Percentiles rank a stretch among this genome's conserved stretches.
These are phyloP conservation scores for Oriolus oriolus DNA, from an alignment of 2,113 vertebrate species.

Conservation along the genomic window DNA sequence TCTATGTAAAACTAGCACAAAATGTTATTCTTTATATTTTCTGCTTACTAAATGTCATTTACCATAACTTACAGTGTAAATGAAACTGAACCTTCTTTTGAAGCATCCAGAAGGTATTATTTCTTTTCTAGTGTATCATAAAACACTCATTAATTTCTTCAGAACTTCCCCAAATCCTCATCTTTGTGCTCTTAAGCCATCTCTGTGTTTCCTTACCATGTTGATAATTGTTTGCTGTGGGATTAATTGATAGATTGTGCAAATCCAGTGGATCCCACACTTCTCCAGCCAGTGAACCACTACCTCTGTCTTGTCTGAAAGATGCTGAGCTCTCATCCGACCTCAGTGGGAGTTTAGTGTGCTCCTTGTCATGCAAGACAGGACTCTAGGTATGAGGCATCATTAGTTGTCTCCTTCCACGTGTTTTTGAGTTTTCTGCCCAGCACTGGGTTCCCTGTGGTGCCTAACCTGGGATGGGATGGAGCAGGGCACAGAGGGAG, in stretches of 20 bases:
- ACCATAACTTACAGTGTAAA: constrained; percentile 80
- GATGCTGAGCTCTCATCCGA: background rate
- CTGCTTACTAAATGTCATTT: constrained; percentile 73
- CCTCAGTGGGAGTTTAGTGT: background rate
- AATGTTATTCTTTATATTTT: constrained; percentile 18
- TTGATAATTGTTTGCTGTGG: background rate
- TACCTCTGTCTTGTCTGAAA: background rate
- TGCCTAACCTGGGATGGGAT: background rate
- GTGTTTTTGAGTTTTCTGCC: background rate
- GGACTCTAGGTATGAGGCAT: background rate
- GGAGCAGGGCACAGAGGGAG: background rate
- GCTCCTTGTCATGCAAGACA: background rate
- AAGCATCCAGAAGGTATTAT: constrained; percentile 81
- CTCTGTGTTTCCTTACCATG: background rate
- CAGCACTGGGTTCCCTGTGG: background rate
- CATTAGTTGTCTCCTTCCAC: background rate
- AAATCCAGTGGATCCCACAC: constrained; percentile 55
- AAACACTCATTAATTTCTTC: constrained; percentile 43
- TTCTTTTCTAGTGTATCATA: constrained; percentile 58
- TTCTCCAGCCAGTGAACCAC: constrained; percentile 1
- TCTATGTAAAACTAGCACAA: background rate
- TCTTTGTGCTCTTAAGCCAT: background rate
- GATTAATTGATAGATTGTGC: background rate
- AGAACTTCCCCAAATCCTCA: constrained; percentile 30
- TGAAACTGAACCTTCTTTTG: constrained; percentile 78